Base-by-base conservation (phyloP, 2,888 invertebrate genomes). In the Mystacides longicornis region DNA sequence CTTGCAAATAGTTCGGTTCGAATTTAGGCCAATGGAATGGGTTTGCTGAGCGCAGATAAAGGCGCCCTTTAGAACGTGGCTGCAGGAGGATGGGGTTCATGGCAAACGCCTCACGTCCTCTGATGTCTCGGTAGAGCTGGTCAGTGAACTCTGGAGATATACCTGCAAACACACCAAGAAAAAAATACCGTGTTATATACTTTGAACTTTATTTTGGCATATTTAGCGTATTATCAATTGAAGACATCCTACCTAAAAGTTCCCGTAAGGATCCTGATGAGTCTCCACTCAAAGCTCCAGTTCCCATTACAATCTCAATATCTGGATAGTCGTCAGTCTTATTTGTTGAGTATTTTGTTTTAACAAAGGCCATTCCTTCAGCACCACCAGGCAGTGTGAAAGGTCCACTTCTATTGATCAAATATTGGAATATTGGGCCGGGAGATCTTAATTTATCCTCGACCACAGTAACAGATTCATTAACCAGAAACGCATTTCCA, bases 1-100 rank as follows among this genome's bases (percentile, higher is more conserved):
- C 72, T 52, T 82, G 75, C 67, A 92, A 86, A 70, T 92, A 95
- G 71, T 94, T 93, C 0, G 90, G 84, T 49, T 89, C 79, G 65
- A 95, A 83, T 52, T 80, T 71, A 0, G 95, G 95, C 70, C 85
- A 83, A 52, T 87, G 83, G 21, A 81, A 73, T 0, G 92, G 90
- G 72, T 89, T 83, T 0, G 75, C 71, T 52, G 86, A 86, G 56
- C 81, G 81, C 50, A 97, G 72, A 18, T 74, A 78, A 48, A 91
- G 76, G 47, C 86, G 75, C 0, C 91, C 91, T 18, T 82, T 76
- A 63, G 90, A 90, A 55, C 82, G 81, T 0, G 91, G 90, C 19
- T 86, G 77, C 66, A 91, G 72, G 22, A 90, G 70, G 20, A 90
- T 81, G 0, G 89, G 86, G 54, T 87, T 86, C 54, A 92, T 75